Base-by-base conservation (phyloP, 2,113 vertebrate species). In the Anseranas semipalmata region DNA sequence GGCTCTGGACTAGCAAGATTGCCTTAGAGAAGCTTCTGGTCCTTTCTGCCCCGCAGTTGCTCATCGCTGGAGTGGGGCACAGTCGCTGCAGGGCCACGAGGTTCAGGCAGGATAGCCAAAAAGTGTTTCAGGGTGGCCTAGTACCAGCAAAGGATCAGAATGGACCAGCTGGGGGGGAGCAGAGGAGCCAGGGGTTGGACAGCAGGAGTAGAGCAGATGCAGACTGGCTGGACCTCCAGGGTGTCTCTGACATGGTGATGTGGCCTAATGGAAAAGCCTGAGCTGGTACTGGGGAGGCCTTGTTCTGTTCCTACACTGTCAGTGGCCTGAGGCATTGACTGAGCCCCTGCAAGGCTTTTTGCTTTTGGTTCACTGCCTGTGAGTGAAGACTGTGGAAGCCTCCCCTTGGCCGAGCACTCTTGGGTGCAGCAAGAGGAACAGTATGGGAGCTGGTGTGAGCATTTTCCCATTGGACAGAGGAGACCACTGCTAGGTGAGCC, bases 281-380 rank as follows among this genome's bases (percentile, higher is more conserved):
- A 30, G 46, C 73, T 73, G 35, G 43, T 46, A 37, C 15, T 0
- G 1, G 65, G 10, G 24, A 72, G 15, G 33, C 60, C 16, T 76
- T 30, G 32, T 65, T 43, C 67, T 73, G 62, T 67, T 85, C 9
- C 41, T 76, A 6, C 6, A 2, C 60, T 59, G 18, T 32, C 1
- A 2, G 37, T 62, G 37, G 25, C 43, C 48, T 67, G 55, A 85
- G 52, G 13, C 1, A 3, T 41, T 89, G 16, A 24, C 35, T 68
- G 65, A 86, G 37, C 37, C 0, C 0, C 37, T 79, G 66, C 43
- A 50, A 41, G 60, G 55, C 48, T 53, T 67, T 82, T 52, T 86
- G 65, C 81, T 35, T 68, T 33, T n/a, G 19, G 11, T 48, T 66
- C 1, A 0, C 35, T 46, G 35, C 37, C 60, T 1, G 0, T 32